These are phyloP conservation scores for Proterorhinus semilunaris DNA, from an alignment of 2,113 vertebrate species.

Conservation along the genomic window DNA sequence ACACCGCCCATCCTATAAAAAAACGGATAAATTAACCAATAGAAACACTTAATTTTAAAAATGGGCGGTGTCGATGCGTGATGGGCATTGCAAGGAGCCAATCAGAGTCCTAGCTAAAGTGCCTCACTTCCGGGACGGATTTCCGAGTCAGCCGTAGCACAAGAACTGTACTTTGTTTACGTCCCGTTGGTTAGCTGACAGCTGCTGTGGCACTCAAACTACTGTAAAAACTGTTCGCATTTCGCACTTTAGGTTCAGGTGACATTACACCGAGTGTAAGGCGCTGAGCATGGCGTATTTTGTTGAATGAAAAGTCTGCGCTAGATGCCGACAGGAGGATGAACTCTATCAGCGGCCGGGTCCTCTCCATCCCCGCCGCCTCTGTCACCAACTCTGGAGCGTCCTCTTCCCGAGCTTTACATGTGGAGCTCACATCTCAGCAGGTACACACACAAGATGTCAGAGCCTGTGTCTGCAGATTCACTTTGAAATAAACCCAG, in stretches of 20 bases:
- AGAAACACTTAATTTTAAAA: accelerated
- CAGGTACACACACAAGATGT: constrained; percentile 77
- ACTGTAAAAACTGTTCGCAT: not conserved
- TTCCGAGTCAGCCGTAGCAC: constrained; percentile 64
- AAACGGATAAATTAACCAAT: constrained; percentile 41
- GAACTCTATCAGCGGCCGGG: constrained; percentile 82
- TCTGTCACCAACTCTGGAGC: constrained; percentile 79
- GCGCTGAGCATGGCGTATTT: constrained; percentile 51
- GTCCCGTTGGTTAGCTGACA: constrained; percentile 60
- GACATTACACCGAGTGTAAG: constrained; percentile 8
- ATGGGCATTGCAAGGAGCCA: constrained; percentile 41
- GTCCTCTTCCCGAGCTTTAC: constrained; percentile 83
- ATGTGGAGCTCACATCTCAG: constrained; percentile 93
- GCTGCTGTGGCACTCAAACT: constrained; percentile 25
- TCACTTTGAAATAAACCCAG: not conserved
- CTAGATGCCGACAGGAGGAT: constrained; percentile 76
- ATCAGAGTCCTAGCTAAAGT: constrained; percentile 35
- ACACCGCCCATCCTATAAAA: constrained; percentile 32
- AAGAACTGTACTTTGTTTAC: constrained; percentile 78
- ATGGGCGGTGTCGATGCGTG: not conserved
- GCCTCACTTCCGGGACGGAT: constrained; percentile 50
- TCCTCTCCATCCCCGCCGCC: constrained; percentile 73
- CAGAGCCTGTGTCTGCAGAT: not conserved
- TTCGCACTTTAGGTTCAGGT: not conserved
- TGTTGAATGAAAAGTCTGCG: constrained; percentile 68